Conservation (phyloP, 2,113 vertebrate species). For the Elgaria multicarinata region DNA sequence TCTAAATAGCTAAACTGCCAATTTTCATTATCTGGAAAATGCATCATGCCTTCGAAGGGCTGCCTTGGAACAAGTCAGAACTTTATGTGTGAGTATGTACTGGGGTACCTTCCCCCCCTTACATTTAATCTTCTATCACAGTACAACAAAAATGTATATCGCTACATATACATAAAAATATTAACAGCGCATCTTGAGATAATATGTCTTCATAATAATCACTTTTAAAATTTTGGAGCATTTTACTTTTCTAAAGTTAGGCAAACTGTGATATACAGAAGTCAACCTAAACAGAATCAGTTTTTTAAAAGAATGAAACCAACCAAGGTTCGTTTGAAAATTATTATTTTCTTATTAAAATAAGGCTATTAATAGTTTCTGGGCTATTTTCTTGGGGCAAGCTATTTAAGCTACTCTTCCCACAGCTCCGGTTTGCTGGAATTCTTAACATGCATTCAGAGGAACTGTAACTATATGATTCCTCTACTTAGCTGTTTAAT, state of each 20-base stretch:
- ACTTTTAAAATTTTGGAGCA: neutral
- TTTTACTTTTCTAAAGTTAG: neutral
- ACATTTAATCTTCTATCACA: slow-evolving; percentile 28
- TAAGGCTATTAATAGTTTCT: slow-evolving; percentile 60
- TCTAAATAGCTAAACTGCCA: neutral
- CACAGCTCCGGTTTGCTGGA: slow-evolving; percentile 30
- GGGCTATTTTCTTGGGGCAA: slow-evolving; percentile 37
- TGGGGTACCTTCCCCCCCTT: neutral
- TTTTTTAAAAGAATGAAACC: slow-evolving; percentile 48
- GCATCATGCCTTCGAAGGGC: neutral
- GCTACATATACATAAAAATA: neutral
- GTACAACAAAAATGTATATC: neutral
- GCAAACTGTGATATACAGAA: slow-evolving; percentile 15
- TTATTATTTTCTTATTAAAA: slow-evolving; percentile 45
- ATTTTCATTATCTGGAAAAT: slow-evolving; percentile 55
- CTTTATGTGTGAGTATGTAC: slow-evolving; percentile 29
- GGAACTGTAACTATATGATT: slow-evolving; percentile 48
- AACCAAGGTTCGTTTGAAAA: slow-evolving; percentile 52
- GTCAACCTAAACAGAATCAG: slow-evolving; percentile 32
- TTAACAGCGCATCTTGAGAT: neutral
- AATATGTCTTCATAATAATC: neutral
- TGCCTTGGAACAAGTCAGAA: slow-evolving; percentile 21
- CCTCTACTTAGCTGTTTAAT: slow-evolving; percentile 32
- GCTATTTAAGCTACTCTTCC: slow-evolving; percentile 64
- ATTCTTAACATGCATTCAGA: slow-evolving; percentile 47